Evolutionary conservation across 2,113 vertebrate species (phyloP).

Genomic region (Centrocercus urophasianus): DNA sequence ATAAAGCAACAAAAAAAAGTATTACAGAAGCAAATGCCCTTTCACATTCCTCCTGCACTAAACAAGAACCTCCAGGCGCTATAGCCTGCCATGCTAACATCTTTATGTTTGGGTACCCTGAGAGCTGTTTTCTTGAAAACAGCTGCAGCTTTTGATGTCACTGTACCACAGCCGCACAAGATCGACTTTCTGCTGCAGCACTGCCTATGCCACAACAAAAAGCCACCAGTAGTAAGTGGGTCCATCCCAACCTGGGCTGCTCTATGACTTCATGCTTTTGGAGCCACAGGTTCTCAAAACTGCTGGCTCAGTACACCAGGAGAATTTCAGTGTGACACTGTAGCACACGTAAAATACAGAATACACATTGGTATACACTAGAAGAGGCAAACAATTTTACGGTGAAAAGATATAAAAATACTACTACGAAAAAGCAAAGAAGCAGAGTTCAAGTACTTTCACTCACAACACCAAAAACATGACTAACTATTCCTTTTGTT

Average conservation of each 20-base stretch:
- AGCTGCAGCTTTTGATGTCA: not conserved
- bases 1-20: not conserved
- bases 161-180: not conserved
- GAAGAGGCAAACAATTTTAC: not conserved
- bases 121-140: not conserved
- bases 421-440: not conserved
- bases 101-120: not conserved
- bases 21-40: not conserved
- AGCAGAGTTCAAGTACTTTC: not conserved
- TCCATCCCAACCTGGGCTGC: not conserved
- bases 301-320: not conserved
- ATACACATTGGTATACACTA: not conserved
- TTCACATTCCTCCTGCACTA: not conserved
- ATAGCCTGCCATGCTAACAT: accelerated
- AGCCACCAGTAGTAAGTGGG: not conserved
- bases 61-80: not conserved
- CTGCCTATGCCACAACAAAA: not conserved
- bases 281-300: not conserved
- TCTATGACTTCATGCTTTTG: not conserved
- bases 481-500: not conserved
- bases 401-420: not conserved
- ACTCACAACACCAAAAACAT: not conserved
- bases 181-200: not conserved
- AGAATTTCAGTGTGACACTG: not conserved
- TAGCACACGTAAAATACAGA: not conserved